A percentile compares a stretch with the other conserved stretches of the same genome.
phyloP scores from a whole-genome alignment of 2,888 invertebrate genomes.

The Cyclophora punctaria region DNA sequence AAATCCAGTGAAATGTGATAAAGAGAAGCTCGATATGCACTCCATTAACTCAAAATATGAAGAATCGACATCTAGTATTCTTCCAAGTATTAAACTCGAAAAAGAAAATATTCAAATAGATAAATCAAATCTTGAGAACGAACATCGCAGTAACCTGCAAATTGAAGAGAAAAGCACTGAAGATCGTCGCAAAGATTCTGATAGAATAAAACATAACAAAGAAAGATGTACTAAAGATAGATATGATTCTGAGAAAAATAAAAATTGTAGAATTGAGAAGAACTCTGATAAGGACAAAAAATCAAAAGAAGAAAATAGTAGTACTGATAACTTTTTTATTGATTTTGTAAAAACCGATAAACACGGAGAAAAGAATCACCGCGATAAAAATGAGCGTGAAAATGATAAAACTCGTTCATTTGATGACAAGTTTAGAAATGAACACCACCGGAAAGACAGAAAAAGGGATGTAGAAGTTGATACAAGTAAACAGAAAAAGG shows the following conservation, averaged over 20 bases:
- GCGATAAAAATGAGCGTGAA: conserved; percentile 45
- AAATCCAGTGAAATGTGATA: conserved; percentile 36
- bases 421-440: conserved; percentile 62
- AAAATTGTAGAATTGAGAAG: conserved; percentile 41
- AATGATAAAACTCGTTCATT: conserved; percentile 35
- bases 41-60: too few species aligned
- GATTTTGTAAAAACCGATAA: conserved; percentile 29
- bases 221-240: conserved; percentile 55
- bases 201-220: conserved; percentile 44
- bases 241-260: conserved; percentile 48
- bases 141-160: conserved; percentile 36
- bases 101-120: conserved; percentile 68
- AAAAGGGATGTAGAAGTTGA: conserved; percentile 46
- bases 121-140: conserved; percentile 45
- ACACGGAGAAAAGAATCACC: conserved; percentile 40
- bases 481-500: conserved; percentile 47
- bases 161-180: conserved; percentile 50
- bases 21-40: conserved; percentile 33
- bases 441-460: conserved; percentile 64
- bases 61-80: too few species aligned
- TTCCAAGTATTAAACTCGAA: conserved; percentile 39
- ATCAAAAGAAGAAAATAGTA: conserved; percentile 27
- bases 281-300: conserved; percentile 37
- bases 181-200: conserved; percentile 58
- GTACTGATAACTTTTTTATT: too few species aligned